phyloP scores from a whole-genome alignment of 2,888 invertebrate genomes.

The Scaptomyza caliginosa region DNA sequence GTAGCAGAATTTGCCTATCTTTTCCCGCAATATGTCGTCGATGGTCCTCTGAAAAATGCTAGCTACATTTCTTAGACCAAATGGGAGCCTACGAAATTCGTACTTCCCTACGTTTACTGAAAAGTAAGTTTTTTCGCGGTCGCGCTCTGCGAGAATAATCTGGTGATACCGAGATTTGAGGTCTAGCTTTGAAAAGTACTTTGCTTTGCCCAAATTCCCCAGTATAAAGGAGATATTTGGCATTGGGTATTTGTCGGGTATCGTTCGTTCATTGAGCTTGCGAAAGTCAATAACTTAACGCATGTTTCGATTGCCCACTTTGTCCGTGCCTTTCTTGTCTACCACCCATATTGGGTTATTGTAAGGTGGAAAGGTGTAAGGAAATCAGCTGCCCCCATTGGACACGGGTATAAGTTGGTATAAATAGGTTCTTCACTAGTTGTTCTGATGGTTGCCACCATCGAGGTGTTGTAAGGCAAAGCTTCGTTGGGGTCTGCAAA shows the following conservation, averaged over 20 bases:
- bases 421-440: neutral
- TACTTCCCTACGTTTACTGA: constrained; percentile 8
- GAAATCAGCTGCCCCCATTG: neutral
- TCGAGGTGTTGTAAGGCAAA: too few species aligned
- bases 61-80: too few species aligned
- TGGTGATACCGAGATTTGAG: constrained; percentile 19
- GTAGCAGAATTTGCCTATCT: neutral
- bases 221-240: constrained; percentile 7
- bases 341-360: neutral
- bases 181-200: constrained; percentile 9
- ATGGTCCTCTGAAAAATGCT: too few species aligned
- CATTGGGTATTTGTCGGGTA: constrained; percentile 3
- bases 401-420: neutral
- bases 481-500: too few species aligned
- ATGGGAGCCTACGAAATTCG: constrained; percentile 59
- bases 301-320: neutral
- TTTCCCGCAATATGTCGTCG: neutral
- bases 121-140: constrained; percentile 13
- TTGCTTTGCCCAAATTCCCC: constrained; percentile 8
- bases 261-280: neutral
- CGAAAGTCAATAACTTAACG: neutral
- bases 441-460: too few species aligned
- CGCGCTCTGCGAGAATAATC: constrained; percentile 11
- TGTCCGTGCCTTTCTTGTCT: neutral
- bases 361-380: neutral